These are phyloP conservation scores for Frankliniella fusca DNA, from an alignment of 2,888 invertebrate species.

Conservation along the genomic window DNA sequence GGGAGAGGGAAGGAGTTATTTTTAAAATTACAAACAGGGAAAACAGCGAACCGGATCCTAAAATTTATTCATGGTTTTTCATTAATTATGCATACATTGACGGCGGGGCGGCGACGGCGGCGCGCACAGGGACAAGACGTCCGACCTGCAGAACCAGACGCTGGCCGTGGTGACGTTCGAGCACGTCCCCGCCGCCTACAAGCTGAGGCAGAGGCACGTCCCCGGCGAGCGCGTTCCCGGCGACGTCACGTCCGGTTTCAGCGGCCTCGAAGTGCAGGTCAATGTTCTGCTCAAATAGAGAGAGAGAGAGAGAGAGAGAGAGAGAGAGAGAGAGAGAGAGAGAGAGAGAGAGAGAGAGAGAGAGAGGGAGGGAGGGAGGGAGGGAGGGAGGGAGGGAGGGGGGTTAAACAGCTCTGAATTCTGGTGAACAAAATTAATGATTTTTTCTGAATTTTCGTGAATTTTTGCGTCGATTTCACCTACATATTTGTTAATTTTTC, in stretches of 20 bases:
- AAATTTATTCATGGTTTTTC: slow-evolving; percentile 11
- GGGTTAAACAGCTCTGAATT: too few relatives aligned
- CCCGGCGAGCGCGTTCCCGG: not conserved
- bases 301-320: not conserved
- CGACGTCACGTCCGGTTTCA: not conserved
- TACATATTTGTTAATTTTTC: too few relatives aligned
- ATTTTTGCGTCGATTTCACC: too few relatives aligned
- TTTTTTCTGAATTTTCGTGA: too few relatives aligned
- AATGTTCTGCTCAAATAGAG: not conserved
- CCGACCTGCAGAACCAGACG: slow-evolving; percentile 56
- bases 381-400: not conserved
- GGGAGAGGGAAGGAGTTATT: not conserved
- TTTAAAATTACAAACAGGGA: not conserved
- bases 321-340: not conserved
- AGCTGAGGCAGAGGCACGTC: slow-evolving; percentile 41
- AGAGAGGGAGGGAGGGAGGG: not conserved
- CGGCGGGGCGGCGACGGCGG: not conserved
- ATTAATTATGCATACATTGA: slow-evolving; percentile 2
- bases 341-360: not conserved
- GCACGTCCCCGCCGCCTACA: slow-evolving; percentile 63
- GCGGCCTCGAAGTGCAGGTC: slow-evolving; percentile 66
- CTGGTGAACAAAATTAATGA: too few relatives aligned
- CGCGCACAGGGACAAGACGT: slow-evolving; percentile 53
- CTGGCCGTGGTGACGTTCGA: slow-evolving; percentile 62
- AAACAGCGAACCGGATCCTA: not conserved